Base-by-base conservation (phyloP, 2,797 vertebrate species). In the Harpagifer antarcticus region DNA sequence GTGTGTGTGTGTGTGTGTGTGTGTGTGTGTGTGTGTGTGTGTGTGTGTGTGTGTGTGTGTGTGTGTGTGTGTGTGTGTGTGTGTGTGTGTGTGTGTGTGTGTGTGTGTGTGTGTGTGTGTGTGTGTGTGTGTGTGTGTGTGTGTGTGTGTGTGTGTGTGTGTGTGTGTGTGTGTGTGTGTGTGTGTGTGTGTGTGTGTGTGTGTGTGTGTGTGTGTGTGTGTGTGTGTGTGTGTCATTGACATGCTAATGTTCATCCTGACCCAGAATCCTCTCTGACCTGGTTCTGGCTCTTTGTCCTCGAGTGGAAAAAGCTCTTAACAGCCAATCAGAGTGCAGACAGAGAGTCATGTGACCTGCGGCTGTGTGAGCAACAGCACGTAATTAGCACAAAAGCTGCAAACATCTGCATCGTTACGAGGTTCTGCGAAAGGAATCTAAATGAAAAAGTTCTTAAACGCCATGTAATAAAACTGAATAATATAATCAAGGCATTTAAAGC, bases 191-290 rank as follows among this genome's bases (percentile, higher is more conserved):
- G 20, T 2, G 20, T 20, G 20, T 20, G 20, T 20, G 20, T 20
- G 20, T 20, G 20, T 20, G 20, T 20, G 20, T 20, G 20, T 2
- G 2, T 20, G 20, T 20, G 20, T 20, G 20, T 20, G 20, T 20
- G 20, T 20, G 20, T 20, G 20, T 2, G 2, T 2, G 2, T 2
- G 2, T 2, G 2, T n/a, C n/a, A n/a, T n/a, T n/a, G n/a, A n/a
- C n/a, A n/a, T 76, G 72, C 61, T 76, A 82, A 79, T 73, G 56
- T 47, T 62, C 23, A 4, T 15, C 54, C 70, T 79, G 78, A 87
- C 85, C 85, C 76, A 77, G 67, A 85, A 74, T 69, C 64, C 70
- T 31, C 52, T 75, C 65, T 81, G 87, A 78, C 77, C 84, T 77
- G 61, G 65, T 89, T 86, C 50, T 55, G 50, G 72, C 57, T 70